Percentiles rank a stretch among this genome's conserved stretches.
Conservation (phyloP, 2,797 vertebrate genomes). For the Tragelaphus oryx region DNA sequence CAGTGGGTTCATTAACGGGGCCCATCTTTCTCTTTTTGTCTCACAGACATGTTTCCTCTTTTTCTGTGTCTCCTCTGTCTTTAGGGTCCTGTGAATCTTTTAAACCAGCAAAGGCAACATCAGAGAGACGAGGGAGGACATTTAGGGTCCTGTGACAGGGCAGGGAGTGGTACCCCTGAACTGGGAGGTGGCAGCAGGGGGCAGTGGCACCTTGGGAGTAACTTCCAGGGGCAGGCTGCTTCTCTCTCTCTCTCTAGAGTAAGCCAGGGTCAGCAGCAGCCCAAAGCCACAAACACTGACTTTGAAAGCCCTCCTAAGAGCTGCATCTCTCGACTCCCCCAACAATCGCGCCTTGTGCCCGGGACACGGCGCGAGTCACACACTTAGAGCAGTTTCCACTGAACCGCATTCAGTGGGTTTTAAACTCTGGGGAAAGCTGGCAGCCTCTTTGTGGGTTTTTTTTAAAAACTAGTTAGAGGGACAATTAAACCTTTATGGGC, state of each 20-base stretch:
- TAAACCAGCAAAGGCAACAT: background rate
- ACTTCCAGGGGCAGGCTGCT: background rate
- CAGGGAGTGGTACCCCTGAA: background rate
- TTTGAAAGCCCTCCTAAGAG: conserved; percentile 68
- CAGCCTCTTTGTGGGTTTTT: conserved; percentile 70
- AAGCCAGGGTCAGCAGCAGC: conserved; percentile 45
- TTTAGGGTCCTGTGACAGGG: background rate
- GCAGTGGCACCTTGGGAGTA: conserved; percentile 3
- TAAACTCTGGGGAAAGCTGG: conserved; percentile 72
- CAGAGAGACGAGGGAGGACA: background rate
- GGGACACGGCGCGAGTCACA: conserved; percentile 55
- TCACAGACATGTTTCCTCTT: background rate
- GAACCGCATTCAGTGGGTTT: conserved; percentile 69
- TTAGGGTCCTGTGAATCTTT: background rate
- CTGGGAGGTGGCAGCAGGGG: conserved; percentile 52
- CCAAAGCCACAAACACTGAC: conserved; percentile 61
- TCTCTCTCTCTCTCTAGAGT: background rate
- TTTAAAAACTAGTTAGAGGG: conserved; percentile 60
- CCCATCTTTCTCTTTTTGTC: background rate
- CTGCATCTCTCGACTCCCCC: conserved; percentile 55
- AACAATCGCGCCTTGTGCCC: conserved; percentile 74
- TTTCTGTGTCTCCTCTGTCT: background rate
- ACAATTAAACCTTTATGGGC: conserved; percentile 78
- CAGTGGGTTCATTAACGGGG: background rate
- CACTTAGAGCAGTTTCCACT: conserved; percentile 73